phyloP scores from a whole-genome alignment of 35 echinoderm and acorn worm species.

The Heliocidaris tuberculata region DNA sequence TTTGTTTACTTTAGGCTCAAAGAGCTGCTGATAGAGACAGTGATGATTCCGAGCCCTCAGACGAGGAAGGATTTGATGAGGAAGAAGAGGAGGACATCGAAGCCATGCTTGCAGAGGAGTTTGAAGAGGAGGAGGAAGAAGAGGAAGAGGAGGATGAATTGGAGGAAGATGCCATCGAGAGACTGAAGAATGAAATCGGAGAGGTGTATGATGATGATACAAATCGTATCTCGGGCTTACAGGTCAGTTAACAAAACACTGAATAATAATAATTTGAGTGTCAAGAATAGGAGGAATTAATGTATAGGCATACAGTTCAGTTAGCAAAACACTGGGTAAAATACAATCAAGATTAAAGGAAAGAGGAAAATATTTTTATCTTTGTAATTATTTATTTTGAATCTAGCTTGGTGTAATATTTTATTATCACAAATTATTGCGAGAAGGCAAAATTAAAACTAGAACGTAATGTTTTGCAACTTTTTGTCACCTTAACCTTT shows the following conservation, averaged over 20 bases:
- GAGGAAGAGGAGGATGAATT: conserved; percentile 96
- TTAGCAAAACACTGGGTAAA: no score
- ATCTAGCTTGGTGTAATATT: no score
- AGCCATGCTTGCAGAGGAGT: conserved; percentile 93
- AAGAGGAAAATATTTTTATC: no score
- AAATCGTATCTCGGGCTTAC: conserved; percentile 70
- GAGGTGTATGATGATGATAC: conserved; percentile 97
- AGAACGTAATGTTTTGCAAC: no score
- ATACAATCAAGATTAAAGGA: no score
- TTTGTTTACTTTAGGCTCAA: conserved; percentile 61
- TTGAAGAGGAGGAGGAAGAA: conserved; percentile 98
- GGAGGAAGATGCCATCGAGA: conserved; percentile 93
- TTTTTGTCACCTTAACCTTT: no score
- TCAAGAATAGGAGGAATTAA: no score
- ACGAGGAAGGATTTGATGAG: conserved; percentile 86
- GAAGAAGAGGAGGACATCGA: conserved; percentile 98
- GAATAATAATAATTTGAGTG: no score
- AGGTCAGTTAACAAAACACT: conserved; percentile 52
- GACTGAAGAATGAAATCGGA: conserved; percentile 96
- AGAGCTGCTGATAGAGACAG: conserved; percentile 92
- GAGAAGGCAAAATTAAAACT: no score
- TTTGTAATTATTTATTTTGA: no score
- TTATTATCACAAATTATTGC: no score
- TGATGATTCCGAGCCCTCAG: conserved; percentile 89
- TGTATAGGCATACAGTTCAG: no score